A percentile compares a stretch with the other conserved stretches of the same genome.
Evolutionary conservation across 2,113 vertebrate genomes (phyloP).

Genomic region (Paraplagusia blochii): DNA sequence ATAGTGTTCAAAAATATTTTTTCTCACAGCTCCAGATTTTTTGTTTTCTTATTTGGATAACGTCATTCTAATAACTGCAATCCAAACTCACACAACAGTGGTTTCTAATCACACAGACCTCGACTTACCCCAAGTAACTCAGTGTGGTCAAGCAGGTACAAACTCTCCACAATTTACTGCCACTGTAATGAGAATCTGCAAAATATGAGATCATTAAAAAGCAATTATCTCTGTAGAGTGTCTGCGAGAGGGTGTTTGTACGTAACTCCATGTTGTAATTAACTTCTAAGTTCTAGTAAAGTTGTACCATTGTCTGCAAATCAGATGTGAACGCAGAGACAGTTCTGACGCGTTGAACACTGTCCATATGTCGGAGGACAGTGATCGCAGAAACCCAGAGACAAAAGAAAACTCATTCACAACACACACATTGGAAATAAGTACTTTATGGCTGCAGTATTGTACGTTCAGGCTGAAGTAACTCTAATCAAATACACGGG

Average conservation of each 20-base stretch:
- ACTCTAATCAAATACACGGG: conserved; percentile 20
- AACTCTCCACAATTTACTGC: conserved; percentile 78
- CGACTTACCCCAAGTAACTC: conserved; percentile 23
- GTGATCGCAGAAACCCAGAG: too few relatives aligned
- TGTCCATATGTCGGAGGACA: too few relatives aligned
- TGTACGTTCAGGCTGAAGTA: conserved; percentile 2
- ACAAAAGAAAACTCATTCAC: too few relatives aligned
- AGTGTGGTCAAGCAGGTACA: conserved; percentile 69
- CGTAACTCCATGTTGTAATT: conserved; percentile 44
- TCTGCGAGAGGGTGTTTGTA: conserved; percentile 7
- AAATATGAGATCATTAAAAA: conserved; percentile 92
- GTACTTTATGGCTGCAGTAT: not conserved
- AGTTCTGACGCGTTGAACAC: conserved; percentile 12
- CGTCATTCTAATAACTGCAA: not conserved
- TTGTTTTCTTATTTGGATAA: conserved; percentile 1
- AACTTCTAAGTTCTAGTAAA: conserved; percentile 41
- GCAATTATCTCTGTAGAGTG: conserved; percentile 79
- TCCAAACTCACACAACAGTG: conserved; percentile 6
- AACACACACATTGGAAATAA: too few relatives aligned
- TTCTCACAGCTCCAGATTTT: not conserved
- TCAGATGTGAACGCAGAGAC: conserved; percentile 25
- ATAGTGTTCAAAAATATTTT: not conserved
- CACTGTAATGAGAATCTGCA: conserved; percentile 84
- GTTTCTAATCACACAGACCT: conserved; percentile 6
- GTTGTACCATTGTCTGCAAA: conserved; percentile 30